phyloP scores from a whole-genome alignment of 2,797 vertebrate genomes.

The Mionectes olivaceus region DNA sequence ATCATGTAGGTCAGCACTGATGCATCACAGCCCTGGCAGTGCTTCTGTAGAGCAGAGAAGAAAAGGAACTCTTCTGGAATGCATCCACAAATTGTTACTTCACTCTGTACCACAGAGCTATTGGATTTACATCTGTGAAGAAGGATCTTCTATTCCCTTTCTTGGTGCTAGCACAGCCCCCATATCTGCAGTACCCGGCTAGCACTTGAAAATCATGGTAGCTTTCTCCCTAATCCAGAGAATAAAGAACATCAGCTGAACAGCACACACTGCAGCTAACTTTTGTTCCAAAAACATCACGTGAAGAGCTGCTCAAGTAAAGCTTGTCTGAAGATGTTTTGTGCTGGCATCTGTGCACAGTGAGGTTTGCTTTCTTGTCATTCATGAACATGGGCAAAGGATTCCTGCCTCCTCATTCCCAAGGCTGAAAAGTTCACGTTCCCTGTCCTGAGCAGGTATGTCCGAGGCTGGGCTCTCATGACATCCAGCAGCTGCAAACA shows the following conservation, averaged over 20 bases:
- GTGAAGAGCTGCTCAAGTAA: background rate
- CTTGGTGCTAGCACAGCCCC: background rate
- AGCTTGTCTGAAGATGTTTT: background rate
- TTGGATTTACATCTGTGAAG: background rate
- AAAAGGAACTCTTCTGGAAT: background rate
- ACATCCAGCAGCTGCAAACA: background rate
- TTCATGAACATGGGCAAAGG: background rate
- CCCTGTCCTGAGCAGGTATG: background rate
- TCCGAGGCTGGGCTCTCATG: background rate
- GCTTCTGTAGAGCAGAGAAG: background rate
- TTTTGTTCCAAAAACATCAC: background rate
- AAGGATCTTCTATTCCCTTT: background rate
- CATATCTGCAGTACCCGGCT: background rate
- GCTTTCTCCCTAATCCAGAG: background rate
- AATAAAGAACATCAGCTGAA: background rate
- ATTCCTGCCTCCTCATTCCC: background rate
- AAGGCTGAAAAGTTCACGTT: background rate
- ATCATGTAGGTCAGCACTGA: background rate
- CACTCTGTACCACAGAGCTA: background rate
- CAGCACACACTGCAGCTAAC: background rate
- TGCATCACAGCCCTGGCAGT: background rate
- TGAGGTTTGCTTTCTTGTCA: background rate
- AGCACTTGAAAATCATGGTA: background rate
- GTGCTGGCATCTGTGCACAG: background rate
- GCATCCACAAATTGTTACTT: background rate